These are phyloP conservation scores for Pseudomugil tenellus DNA, from an alignment of 2,797 vertebrate species.

Conservation along the genomic window DNA sequence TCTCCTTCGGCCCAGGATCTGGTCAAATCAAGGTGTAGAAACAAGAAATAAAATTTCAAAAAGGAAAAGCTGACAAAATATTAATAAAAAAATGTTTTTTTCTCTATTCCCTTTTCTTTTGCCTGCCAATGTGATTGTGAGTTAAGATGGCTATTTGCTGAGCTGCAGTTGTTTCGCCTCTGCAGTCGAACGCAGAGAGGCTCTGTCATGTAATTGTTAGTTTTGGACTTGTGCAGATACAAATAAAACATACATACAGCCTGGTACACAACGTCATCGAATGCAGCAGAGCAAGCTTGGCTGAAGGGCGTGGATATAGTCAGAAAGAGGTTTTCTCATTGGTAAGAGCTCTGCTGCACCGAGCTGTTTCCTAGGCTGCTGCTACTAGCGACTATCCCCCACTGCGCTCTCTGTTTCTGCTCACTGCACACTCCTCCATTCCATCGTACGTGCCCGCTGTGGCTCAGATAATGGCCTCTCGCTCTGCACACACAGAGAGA, in stretches of 20 bases:
- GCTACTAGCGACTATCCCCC: conserved; percentile 70
- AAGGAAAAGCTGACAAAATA: conserved; percentile 40
- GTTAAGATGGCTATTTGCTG: conserved; percentile 40
- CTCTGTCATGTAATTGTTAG: conserved; percentile 41
- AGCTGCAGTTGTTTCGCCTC: conserved; percentile 42
- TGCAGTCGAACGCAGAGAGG: conserved; percentile 34
- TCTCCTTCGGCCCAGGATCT: conserved; percentile 41
- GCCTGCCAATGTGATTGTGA: conserved; percentile 39
- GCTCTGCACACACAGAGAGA: conserved; percentile 81
- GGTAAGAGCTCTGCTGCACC: conserved; percentile 66
- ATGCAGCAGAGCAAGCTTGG: conserved; percentile 41
- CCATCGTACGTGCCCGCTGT: conserved; percentile 87
- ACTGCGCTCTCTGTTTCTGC: conserved; percentile 72
- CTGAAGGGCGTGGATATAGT: conserved; percentile 48
- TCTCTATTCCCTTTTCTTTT: conserved; percentile 38
- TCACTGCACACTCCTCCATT: conserved; percentile 85
- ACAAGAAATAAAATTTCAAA: conserved; percentile 28
- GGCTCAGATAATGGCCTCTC: conserved; percentile 89
- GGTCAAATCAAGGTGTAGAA: conserved; percentile 28
- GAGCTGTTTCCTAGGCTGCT: conserved; percentile 73
- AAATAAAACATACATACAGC: conserved; percentile 36
- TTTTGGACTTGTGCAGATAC: conserved; percentile 39
- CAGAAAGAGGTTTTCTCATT: conserved; percentile 61
- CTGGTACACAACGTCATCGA: conserved; percentile 41
- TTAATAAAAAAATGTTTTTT: conserved; percentile 32